Evolutionary conservation across 2,797 vertebrate genomes (phyloP).

Genomic region (Dendrocincla tyrannina): DNA sequence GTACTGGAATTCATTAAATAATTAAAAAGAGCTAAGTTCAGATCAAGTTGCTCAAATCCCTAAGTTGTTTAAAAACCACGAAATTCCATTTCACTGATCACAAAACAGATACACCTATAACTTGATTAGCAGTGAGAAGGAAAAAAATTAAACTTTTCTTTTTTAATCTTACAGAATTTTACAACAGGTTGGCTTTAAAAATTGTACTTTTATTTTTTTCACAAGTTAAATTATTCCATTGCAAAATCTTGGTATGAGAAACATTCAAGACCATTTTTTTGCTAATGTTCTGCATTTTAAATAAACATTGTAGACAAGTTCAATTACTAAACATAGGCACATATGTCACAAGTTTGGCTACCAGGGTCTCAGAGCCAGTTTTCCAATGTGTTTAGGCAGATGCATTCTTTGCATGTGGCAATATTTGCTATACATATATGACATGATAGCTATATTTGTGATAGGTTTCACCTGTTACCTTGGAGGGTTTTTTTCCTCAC

Average conservation of each 20-base stretch:
- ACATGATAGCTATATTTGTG: background rate
- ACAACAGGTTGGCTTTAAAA: background rate
- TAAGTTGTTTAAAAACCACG: background rate
- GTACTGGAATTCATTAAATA: constrained; percentile 9
- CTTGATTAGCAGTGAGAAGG: constrained; percentile 9
- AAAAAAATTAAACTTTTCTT: background rate
- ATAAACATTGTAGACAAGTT: background rate
- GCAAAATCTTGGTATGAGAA: background rate
- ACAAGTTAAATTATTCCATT: background rate
- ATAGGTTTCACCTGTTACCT: background rate
- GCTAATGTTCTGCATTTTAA: background rate
- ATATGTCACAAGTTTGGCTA: background rate
- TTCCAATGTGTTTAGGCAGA: background rate
- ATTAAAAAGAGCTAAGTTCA: constrained; percentile 2
- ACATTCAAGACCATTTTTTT: background rate
- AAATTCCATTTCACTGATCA: background rate
- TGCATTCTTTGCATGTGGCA: background rate
- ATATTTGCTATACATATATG: background rate
- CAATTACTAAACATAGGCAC: background rate
- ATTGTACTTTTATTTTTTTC: background rate
- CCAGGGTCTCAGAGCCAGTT: background rate
- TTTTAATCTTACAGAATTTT: background rate
- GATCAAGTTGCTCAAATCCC: background rate
- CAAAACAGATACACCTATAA: background rate
- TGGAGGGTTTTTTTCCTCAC: background rate